Conservation (phyloP, 2,888 invertebrate species). For the Callimorpha dominula region DNA sequence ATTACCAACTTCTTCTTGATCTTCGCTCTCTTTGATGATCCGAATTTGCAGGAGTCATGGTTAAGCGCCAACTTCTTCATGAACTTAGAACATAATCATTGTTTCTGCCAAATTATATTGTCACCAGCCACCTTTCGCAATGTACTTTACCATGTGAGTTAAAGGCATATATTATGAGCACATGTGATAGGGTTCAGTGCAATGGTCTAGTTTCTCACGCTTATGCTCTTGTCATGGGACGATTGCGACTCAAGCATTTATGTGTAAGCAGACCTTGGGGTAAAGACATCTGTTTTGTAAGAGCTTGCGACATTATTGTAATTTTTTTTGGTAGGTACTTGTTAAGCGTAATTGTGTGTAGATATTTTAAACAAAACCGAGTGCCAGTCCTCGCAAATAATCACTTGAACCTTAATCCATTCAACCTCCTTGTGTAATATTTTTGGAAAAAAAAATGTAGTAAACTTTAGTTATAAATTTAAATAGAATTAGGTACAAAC, state of each 20-base stretch:
- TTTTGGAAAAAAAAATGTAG: no score
- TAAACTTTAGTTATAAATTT: no score
- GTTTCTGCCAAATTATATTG: background rate
- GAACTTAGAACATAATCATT: background rate
- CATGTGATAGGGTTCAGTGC: constrained; percentile 26
- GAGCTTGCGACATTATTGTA: constrained; percentile 28
- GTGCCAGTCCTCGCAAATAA: background rate
- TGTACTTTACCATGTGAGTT: background rate
- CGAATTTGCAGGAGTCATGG: no score
- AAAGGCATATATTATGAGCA: constrained; percentile 7
- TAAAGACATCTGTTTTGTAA: constrained; percentile 26
- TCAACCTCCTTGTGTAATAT: no score
- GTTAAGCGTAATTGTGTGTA: background rate
- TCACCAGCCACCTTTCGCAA: background rate
- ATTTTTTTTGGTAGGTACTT: constrained; percentile 18
- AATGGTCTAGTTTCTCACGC: constrained; percentile 49
- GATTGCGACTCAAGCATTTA: constrained; percentile 40
- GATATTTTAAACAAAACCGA: background rate
- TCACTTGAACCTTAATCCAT: no score
- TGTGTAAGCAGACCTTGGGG: constrained; percentile 38
- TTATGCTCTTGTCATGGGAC: constrained; percentile 37
- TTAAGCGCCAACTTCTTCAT: background rate
- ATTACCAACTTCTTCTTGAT: no score
- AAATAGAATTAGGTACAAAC: no score
- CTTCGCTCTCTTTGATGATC: no score